phyloP scores from a whole-genome alignment of 2,888 invertebrate genomes.

The Euclidia mi region DNA sequence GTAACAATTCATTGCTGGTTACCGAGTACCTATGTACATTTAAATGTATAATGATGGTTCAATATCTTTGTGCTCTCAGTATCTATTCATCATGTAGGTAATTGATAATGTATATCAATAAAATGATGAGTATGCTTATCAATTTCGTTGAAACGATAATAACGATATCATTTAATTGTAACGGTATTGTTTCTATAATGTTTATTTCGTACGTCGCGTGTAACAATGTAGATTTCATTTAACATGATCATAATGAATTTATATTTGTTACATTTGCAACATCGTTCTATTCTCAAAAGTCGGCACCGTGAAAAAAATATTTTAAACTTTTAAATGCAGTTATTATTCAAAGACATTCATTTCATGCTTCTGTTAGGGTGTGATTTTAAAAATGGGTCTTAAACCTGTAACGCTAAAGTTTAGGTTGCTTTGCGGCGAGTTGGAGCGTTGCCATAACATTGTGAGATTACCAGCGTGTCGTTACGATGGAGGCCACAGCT shows the following conservation, averaged over 20 bases:
- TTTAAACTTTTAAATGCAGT: constrained; percentile 57
- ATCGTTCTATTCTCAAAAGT: constrained; percentile 38
- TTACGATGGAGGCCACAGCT: no score
- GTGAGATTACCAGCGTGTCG: constrained; percentile 86
- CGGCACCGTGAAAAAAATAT: constrained; percentile 47
- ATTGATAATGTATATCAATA: background rate
- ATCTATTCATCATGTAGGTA: background rate
- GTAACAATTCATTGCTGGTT: no score
- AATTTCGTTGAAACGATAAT: no score
- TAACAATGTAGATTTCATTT: no score
- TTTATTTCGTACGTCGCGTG: background rate
- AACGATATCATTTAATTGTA: no score
- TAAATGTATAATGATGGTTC: background rate
- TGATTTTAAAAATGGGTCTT: constrained; percentile 43
- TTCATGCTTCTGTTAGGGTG: constrained; percentile 45
- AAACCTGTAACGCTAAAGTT: constrained; percentile 54
- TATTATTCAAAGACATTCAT: constrained; percentile 71
- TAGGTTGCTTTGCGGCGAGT: constrained; percentile 55
- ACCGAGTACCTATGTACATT: background rate
- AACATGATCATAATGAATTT: constrained; percentile 4
- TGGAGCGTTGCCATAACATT: constrained; percentile 66
- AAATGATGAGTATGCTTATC: constrained; percentile 5
- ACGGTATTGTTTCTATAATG: constrained; percentile 14
- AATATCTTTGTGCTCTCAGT: background rate
- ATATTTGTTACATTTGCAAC: constrained; percentile 25